These are phyloP conservation scores for Arnoldichthys spilopterus DNA, from an alignment of 2,797 vertebrate genomes.

Conservation along the genomic window DNA sequence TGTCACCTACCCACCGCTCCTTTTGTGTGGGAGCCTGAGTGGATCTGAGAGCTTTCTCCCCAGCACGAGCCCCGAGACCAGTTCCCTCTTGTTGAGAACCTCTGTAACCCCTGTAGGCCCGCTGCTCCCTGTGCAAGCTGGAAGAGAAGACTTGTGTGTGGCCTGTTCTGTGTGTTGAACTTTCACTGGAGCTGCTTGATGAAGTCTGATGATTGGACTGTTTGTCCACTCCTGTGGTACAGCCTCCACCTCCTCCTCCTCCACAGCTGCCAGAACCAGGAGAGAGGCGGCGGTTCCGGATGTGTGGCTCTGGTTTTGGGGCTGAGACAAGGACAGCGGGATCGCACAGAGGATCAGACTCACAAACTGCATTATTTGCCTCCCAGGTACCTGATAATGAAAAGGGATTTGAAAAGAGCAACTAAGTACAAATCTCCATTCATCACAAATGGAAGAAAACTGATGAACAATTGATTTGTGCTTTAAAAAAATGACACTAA, in stretches of 20 bases:
- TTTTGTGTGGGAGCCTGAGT: conserved; percentile 61
- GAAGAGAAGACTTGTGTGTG: conserved; percentile 61
- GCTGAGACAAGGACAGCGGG: conserved; percentile 81
- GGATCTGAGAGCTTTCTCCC: conserved; percentile 64
- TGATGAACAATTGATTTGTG: neutral
- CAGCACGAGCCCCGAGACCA: conserved; percentile 54
- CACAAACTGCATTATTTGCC: conserved; percentile 78
- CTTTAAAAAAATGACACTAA: no score
- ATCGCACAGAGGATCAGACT: conserved; percentile 82
- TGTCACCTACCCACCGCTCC: conserved; percentile 80
- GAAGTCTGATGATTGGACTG: conserved; percentile 64
- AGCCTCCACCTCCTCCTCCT: conserved; percentile 78
- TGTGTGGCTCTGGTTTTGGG: conserved; percentile 80
- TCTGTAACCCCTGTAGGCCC: conserved; percentile 69
- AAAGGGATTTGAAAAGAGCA: neutral
- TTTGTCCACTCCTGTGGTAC: conserved; percentile 67
- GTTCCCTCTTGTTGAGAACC: conserved; percentile 71
- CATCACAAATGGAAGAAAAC: neutral
- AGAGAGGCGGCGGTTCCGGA: conserved; percentile 84
- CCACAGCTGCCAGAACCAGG: conserved; percentile 79
- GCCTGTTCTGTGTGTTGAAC: conserved; percentile 53
- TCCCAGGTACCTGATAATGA: conserved; percentile 81
- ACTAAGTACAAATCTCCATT: neutral
- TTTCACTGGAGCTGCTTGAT: conserved; percentile 53
- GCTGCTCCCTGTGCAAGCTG: conserved; percentile 74